A percentile compares a stretch with the other conserved stretches of the same genome.
Conservation (phyloP, 2,797 vertebrate genomes). For the Enteromius mattozi region DNA sequence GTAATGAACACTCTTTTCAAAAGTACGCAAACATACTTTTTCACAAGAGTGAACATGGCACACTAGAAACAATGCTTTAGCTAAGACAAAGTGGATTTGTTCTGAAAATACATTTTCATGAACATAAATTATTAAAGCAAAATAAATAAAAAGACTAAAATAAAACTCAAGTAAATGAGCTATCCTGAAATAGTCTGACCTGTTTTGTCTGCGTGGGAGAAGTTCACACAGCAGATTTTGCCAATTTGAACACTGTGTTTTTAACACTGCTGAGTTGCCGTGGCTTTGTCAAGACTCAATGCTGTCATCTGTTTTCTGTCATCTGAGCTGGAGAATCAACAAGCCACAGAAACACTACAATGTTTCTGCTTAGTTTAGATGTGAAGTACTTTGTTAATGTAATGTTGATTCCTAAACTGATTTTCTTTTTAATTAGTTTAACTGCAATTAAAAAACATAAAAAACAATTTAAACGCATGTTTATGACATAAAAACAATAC, state of each 20-base stretch:
- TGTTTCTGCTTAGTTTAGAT: neutral
- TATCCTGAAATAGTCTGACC: neutral
- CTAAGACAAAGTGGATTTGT: neutral
- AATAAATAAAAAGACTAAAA: neutral
- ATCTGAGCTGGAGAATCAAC: neutral
- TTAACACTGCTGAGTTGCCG: neutral
- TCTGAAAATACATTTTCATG: neutral
- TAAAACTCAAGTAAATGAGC: neutral
- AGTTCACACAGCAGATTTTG: neutral
- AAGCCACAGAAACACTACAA: neutral
- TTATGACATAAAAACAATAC: neutral
- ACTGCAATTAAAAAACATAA: neutral
- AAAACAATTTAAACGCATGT: neutral
- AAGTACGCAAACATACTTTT: neutral
- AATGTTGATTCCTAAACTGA: neutral
- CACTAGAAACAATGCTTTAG: conserved; percentile 33
- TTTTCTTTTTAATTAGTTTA: neutral
- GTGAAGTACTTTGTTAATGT: neutral
- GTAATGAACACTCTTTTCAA: neutral
- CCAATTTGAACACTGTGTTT: neutral
- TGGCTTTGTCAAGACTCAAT: neutral
- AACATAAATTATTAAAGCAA: neutral
- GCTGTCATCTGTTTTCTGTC: conserved; percentile 8
- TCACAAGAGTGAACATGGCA: neutral
- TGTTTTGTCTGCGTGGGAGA: neutral